Evolutionary conservation across 1,140 invertebrate species (phyloP), one percentile per base, ranked within the genome.

Genomic region (Drosophila paulistorum): DNA sequence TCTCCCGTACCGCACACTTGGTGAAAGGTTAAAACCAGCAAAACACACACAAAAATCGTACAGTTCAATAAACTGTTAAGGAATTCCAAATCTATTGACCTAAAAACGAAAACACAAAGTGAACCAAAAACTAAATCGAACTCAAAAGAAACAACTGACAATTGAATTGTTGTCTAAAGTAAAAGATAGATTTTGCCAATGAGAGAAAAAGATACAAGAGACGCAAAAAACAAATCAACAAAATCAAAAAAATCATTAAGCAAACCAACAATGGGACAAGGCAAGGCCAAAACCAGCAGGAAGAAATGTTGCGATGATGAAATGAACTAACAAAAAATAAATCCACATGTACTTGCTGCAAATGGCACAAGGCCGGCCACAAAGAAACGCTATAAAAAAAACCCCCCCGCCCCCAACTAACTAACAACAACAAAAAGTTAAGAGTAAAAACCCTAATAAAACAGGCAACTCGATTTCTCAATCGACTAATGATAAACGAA

Each of bases 81-180:
- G 83, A 87, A 87, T 87, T 86, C 72, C 45, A 68, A 85, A 86
- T 83, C 83, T 79, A 86, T 86, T 86, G 82, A 86, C 82, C 82
- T 70, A 87, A 87, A 85, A 85, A 81, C 37, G 10, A 39, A 11
- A 39, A 1, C 37, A 41, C 37, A 41, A 71, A 26, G 6, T 30
- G 6, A 42, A 17, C 23, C 30, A 42, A 71, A 41, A 71, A 59
- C 62, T 14, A 74, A 57, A 63, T 68, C 42, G 63, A 63, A 14
- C 39, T 26, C 17, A 68, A 37, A 30, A 69, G 67, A 63, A 76
- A 65, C 61, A 80, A 80, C 72, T 68, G 65, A 48, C 71, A 79
- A 85, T 65, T 71, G 61, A 75, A 72, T 51, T 45, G 45, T 51
- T 51, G 45, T 51, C 45, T 51, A 20, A 23, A 51, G 45, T 51